Percentiles rank a stretch among this genome's conserved stretches.
Evolutionary conservation across 1,140 invertebrate genomes (phyloP).

Genomic region (Aphaenogaster rudis): DNA sequence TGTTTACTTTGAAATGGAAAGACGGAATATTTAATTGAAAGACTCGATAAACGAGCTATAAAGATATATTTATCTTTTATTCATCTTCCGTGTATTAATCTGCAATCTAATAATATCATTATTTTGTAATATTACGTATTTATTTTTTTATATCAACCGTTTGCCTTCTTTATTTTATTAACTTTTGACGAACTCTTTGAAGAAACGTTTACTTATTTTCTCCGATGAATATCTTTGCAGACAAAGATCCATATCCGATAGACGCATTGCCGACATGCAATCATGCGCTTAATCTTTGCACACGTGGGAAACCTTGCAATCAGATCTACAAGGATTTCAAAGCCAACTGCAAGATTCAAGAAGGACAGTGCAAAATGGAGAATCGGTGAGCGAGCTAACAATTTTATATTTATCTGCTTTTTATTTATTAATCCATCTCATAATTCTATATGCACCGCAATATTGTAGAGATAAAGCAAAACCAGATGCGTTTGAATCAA

Average conservation of each 20-base stretch:
- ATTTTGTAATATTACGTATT: conserved; percentile 16
- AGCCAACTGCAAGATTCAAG: conserved; percentile 93
- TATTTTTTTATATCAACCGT: neutral
- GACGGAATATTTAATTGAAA: conserved; percentile 33
- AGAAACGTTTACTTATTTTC: conserved; percentile 16
- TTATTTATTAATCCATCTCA: neutral
- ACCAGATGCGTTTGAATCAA: neutral
- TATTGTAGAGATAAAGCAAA: conserved; percentile 1
- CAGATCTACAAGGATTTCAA: conserved; percentile 94
- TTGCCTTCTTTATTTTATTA: neutral
- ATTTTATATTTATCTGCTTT: conserved; percentile 1
- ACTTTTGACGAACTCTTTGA: neutral
- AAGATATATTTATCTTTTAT: conserved; percentile 30
- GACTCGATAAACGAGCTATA: neutral
- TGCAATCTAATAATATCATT: neutral
- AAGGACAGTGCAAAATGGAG: conserved; percentile 95
- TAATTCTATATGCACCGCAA: neutral
- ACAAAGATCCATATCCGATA: conserved; percentile 95
- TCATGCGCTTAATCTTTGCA: conserved; percentile 94
- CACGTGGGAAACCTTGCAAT: conserved; percentile 91
- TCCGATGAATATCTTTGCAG: conserved; percentile 87
- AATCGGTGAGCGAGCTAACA: conserved; percentile 90
- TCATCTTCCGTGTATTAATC: neutral
- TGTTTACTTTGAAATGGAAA: conserved; percentile 22
- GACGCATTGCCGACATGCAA: conserved; percentile 95